Percentiles rank a stretch among this genome's conserved stretches.
Evolutionary conservation across 2,113 vertebrate species (phyloP).

Genomic region (Chloropsis hardwickii): DNA sequence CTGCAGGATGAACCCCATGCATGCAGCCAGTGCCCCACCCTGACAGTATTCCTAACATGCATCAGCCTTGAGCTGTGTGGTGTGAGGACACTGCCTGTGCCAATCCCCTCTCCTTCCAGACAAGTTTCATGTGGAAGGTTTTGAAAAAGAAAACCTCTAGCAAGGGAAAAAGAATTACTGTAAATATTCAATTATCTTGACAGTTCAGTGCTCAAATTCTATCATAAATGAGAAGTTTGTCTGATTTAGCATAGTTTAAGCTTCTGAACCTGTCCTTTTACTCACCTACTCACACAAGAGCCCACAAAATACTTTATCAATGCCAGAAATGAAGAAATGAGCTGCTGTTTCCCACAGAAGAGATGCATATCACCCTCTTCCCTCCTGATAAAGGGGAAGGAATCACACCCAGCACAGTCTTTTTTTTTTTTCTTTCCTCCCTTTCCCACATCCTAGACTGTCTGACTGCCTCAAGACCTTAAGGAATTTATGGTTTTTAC

Average conservation of each 20-base stretch:
- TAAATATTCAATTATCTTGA: conserved; percentile 44
- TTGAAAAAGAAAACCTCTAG: background rate
- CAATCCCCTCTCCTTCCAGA: background rate
- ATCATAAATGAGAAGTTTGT: conserved; percentile 12
- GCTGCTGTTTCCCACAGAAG: background rate
- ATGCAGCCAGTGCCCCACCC: background rate
- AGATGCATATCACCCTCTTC: background rate
- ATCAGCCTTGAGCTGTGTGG: background rate
- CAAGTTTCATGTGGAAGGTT: background rate
- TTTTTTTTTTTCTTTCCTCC: background rate
- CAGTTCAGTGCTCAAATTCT: conserved; percentile 20
- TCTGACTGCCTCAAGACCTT: background rate
- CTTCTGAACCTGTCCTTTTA: conserved; percentile 5
- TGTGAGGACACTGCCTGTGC: accelerated
- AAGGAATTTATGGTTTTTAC: background rate
- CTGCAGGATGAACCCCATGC: background rate
- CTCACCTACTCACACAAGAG: background rate
- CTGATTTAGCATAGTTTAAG: conserved; percentile 34
- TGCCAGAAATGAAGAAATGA: background rate
- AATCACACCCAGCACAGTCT: background rate
- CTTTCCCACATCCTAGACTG: background rate
- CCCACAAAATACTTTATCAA: background rate
- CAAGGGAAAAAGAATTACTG: background rate
- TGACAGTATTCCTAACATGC: background rate
- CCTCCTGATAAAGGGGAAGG: background rate